These are phyloP conservation scores for Diplazon laetatorius DNA, from an alignment of 2,888 invertebrate genomes.

Conservation along the genomic window DNA sequence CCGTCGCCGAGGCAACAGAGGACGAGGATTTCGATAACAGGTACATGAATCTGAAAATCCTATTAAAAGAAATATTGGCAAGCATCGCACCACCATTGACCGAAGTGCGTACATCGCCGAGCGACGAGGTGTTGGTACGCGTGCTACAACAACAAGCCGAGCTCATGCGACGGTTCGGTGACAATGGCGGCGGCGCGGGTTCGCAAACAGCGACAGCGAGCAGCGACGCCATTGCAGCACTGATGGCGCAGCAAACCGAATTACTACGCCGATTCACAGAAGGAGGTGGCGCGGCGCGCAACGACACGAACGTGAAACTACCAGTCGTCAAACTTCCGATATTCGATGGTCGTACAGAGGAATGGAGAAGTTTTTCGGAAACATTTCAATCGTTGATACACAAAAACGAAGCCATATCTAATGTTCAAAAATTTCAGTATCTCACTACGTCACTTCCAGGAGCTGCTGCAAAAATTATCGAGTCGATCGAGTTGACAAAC, in stretches of 20 bases:
- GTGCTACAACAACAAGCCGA: constrained; percentile 38
- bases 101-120: no score
- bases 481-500: constrained; percentile 57
- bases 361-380: constrained; percentile 62
- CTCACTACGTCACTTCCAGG: constrained; percentile 56
- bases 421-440: constrained; percentile 64
- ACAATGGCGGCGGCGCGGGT: constrained; percentile 19
- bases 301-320: constrained; percentile 37
- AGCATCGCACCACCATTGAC: no score
- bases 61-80: no score
- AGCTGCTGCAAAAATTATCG: constrained; percentile 54
- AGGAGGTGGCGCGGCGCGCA: constrained; percentile 4
- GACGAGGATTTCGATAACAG: no score
- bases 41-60: no score
- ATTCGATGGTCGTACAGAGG: constrained; percentile 61
- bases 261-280: constrained; percentile 18
- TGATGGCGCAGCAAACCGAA: constrained; percentile 27
- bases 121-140: constrained; percentile 17
- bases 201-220: constrained; percentile 5
- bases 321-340: constrained; percentile 59
- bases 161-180: constrained; percentile 24
- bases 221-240: constrained; percentile 22
- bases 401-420: constrained; percentile 36
- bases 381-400: constrained; percentile 63
- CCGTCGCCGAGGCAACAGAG: no score